Evolutionary conservation across 2,113 vertebrate species (phyloP).

Genomic region (Rhinolophus sinicus): DNA sequence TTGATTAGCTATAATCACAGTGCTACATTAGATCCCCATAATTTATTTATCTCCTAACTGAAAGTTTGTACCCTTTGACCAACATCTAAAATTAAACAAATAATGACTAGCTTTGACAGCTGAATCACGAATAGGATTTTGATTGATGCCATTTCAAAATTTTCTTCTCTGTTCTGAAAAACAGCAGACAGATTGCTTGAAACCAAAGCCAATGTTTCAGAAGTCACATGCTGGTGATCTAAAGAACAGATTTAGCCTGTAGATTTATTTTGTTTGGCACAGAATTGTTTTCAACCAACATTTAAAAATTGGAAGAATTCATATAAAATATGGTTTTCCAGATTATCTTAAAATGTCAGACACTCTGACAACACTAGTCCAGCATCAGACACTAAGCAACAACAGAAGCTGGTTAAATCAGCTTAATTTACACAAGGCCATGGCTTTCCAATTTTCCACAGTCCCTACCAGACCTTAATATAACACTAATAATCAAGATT

Average conservation of each 20-base stretch:
- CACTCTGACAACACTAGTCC: background rate
- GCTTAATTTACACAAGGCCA: background rate
- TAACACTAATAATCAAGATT: background rate
- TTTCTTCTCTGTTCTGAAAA: conserved; percentile 27
- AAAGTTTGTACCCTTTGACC: background rate
- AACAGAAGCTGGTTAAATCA: background rate
- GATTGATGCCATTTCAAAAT: conserved; percentile 51
- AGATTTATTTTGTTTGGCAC: conserved; percentile 55
- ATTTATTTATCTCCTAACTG: background rate
- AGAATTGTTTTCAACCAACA: background rate
- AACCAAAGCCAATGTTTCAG: conserved; percentile 31
- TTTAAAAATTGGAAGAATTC: conserved; percentile 37
- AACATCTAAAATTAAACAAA: conserved; percentile 52
- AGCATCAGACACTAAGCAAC: background rate
- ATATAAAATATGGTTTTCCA: conserved; percentile 3
- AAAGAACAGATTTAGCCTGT: conserved; percentile 38
- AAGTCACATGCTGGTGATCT: background rate
- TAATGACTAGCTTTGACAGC: conserved; percentile 43
- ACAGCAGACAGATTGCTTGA: conserved; percentile 41
- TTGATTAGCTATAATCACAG: background rate
- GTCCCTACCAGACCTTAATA: background rate
- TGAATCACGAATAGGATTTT: conserved; percentile 35
- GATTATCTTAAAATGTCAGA: conserved; percentile 34
- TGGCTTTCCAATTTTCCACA: background rate
- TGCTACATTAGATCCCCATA: background rate